Evolutionary conservation across 2,888 invertebrate genomes (phyloP).

Genomic region (Nemotelus pantherinus): DNA sequence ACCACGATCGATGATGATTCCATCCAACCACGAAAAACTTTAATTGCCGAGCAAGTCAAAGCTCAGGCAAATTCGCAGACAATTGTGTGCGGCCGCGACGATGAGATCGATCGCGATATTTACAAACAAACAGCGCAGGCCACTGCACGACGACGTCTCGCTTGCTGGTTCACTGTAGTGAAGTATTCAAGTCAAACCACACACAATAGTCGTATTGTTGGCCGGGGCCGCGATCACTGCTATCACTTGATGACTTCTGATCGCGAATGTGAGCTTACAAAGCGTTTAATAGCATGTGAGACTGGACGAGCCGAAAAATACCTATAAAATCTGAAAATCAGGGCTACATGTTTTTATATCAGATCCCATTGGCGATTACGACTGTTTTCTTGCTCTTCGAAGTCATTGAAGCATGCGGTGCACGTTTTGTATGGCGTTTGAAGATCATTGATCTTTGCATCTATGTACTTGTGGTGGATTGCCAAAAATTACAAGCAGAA

Average conservation of each 20-base stretch:
- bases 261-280: slow-evolving; percentile 18
- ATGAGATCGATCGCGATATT: slow-evolving; percentile 9
- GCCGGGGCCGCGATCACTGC: slow-evolving; percentile 7
- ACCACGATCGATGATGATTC: no score
- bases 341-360: slow-evolving; percentile 12
- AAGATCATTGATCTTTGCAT: slow-evolving; percentile 18
- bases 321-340: slow-evolving; percentile 2
- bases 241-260: slow-evolving; percentile 27
- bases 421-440: neutral
- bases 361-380: neutral
- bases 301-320: neutral
- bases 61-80: slow-evolving; percentile 9
- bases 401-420: neutral
- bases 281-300: slow-evolving; percentile 19
- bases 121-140: slow-evolving; percentile 14
- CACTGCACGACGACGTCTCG: neutral
- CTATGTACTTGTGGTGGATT: neutral
- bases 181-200: no score
- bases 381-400: neutral
- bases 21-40: no score
- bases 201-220: no score
- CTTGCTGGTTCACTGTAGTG: no score
- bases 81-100: neutral
- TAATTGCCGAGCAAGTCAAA: neutral
- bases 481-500: neutral